Conservation (phyloP, 2,797 vertebrate species). For the Tachyglossus aculeatus region DNA sequence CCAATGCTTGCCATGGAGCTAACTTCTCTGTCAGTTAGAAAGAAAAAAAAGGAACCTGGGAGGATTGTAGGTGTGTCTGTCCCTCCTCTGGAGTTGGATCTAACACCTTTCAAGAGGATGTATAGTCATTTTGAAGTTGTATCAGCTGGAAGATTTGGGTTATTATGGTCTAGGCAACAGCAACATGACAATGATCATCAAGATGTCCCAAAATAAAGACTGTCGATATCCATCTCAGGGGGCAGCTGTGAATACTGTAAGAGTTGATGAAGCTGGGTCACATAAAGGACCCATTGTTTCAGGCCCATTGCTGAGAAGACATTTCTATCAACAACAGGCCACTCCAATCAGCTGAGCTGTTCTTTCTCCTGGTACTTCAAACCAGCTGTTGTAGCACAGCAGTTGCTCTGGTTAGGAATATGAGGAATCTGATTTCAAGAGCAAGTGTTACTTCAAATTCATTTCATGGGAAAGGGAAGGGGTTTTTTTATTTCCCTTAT, state of each 20-base stretch:
- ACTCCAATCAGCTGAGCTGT: constrained; percentile 41
- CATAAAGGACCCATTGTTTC: constrained; percentile 44
- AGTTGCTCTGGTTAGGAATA: constrained; percentile 62
- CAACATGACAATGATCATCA: neutral
- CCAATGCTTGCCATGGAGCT: too few species aligned
- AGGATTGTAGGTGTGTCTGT: too few species aligned
- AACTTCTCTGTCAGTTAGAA: too few species aligned
- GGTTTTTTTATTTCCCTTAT: neutral
- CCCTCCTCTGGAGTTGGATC: too few species aligned
- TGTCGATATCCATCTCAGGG: constrained; percentile 3
- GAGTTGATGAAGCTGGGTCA: neutral
- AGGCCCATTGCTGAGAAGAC: fast-evolving
- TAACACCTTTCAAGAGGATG: too few species aligned
- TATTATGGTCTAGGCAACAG: neutral
- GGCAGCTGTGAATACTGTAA: constrained; percentile 55
- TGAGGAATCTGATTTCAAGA: constrained; percentile 28
- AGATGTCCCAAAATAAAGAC: neutral
- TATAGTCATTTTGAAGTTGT: too few species aligned
- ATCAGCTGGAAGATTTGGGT: neutral
- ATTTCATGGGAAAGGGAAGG: constrained; percentile 37
- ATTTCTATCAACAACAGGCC: neutral
- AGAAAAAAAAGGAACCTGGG: too few species aligned
- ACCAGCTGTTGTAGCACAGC: constrained; percentile 60
- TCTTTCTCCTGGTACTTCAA: neutral
- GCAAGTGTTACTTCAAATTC: neutral